A percentile compares a stretch with the other conserved stretches of the same genome.
Conservation (phyloP, 2,113 vertebrate genomes). For the Thryonomys swinderianus region DNA sequence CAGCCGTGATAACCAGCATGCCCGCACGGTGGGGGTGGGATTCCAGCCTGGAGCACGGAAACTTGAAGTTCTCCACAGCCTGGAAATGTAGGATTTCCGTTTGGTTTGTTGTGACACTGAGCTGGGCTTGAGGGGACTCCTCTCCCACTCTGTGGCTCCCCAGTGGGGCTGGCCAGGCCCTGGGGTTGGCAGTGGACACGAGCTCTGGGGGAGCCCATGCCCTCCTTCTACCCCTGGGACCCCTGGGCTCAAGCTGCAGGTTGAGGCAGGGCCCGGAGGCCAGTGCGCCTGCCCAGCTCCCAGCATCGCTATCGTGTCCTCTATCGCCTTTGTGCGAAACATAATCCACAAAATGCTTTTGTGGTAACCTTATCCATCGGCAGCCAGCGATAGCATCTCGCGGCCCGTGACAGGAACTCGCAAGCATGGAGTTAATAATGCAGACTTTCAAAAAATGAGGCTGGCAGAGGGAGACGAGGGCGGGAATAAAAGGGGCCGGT, state of each 20-base stretch:
- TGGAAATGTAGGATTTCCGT: slow-evolving; percentile 69
- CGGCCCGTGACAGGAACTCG: slow-evolving; percentile 97
- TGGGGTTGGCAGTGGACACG: neutral
- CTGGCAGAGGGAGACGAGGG: slow-evolving; percentile 91
- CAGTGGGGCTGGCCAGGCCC: neutral
- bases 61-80: slow-evolving; percentile 26
- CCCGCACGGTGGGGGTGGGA: neutral
- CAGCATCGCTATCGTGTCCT: slow-evolving; percentile 85
- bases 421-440: slow-evolving; percentile 98
- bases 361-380: slow-evolving; percentile 96
- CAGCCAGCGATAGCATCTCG: slow-evolving; percentile 96
- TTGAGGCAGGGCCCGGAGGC: neutral
- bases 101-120: neutral
- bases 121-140: neutral
- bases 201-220: neutral
- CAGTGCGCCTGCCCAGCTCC: slow-evolving; percentile 72
- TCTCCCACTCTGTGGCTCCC: neutral
- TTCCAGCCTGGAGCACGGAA: slow-evolving; percentile 55
- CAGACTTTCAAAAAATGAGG: slow-evolving; percentile 92
- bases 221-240: neutral
- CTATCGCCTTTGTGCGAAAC: slow-evolving; percentile 88
- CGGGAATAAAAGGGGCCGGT: slow-evolving; percentile 92
- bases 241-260: neutral
- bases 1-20: neutral
- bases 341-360: slow-evolving; percentile 97